phyloP scores from a whole-genome alignment of 2,113 vertebrate genomes.

The Nicator chloris region DNA sequence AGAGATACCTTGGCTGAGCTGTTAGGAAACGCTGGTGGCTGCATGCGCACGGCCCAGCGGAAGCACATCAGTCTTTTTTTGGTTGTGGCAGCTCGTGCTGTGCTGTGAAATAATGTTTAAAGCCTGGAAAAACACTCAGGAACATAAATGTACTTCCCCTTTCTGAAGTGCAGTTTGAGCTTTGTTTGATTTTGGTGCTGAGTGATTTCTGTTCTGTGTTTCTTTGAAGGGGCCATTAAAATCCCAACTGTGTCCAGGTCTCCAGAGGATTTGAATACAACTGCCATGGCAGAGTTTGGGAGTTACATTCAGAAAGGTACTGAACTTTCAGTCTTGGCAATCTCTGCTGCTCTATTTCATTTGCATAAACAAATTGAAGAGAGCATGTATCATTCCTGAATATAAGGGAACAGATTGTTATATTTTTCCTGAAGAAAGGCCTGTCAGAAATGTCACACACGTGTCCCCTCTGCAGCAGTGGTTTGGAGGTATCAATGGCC shows the following conservation, averaged over 20 bases:
- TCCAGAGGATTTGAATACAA: slow-evolving; percentile 73
- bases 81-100: background rate
- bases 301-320: slow-evolving; percentile 80
- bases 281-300: slow-evolving; percentile 83
- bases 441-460: rapidly evolving
- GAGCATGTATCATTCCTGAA: background rate
- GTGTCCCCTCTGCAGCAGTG: background rate
- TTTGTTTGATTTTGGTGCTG: background rate
- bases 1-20: background rate
- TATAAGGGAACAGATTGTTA: background rate
- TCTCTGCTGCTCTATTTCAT: background rate
- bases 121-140: background rate
- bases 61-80: background rate
- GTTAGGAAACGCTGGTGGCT: background rate
- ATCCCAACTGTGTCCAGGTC: slow-evolving; percentile 86
- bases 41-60: background rate
- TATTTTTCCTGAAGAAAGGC: background rate
- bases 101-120: background rate
- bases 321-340: background rate
- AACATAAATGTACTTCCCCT: background rate
- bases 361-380: background rate
- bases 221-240: slow-evolving; percentile 79
- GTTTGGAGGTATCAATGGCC: background rate
- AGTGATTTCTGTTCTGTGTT: background rate
- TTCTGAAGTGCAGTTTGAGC: background rate